phyloP scores from a whole-genome alignment of 1,140 invertebrate genomes.

The Pinna nobilis region DNA sequence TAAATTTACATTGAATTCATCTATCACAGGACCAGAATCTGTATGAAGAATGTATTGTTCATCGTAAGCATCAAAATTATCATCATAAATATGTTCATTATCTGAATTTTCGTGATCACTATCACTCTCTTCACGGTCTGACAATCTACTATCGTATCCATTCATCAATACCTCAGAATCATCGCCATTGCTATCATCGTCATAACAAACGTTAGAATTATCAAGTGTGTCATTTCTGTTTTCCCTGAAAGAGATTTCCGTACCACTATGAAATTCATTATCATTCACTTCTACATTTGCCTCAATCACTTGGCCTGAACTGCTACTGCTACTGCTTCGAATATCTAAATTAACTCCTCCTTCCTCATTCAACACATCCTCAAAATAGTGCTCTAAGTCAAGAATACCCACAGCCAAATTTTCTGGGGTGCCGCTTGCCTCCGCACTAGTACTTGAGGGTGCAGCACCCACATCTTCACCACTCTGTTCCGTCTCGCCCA shows the following conservation, averaged over 20 bases:
- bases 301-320: too few species aligned
- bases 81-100: slow-evolving; percentile 70
- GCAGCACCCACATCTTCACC: too few species aligned
- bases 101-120: slow-evolving; percentile 60
- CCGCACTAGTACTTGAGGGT: too few species aligned
- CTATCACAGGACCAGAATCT: slow-evolving; percentile 55
- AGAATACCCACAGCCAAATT: slow-evolving; percentile 8
- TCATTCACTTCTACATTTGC: background rate
- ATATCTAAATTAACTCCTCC: background rate
- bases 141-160: background rate
- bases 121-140: slow-evolving; percentile 50
- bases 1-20: slow-evolving; percentile 61
- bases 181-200: slow-evolving; percentile 4
- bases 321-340: slow-evolving; percentile 1
- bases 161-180: slow-evolving; percentile 29
- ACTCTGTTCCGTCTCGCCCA: slow-evolving; percentile 63
- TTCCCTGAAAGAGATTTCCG: background rate
- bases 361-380: slow-evolving; percentile 1
- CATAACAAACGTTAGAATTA: background rate
- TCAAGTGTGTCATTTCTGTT: background rate
- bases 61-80: slow-evolving; percentile 69
- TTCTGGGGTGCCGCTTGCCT: too few species aligned
- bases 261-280: background rate
- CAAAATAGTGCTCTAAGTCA: slow-evolving; percentile 19
- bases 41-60: slow-evolving; percentile 67